These are phyloP conservation scores for Acronicta aceris DNA, from an alignment of 2,888 invertebrate genomes.

Conservation along the genomic window DNA sequence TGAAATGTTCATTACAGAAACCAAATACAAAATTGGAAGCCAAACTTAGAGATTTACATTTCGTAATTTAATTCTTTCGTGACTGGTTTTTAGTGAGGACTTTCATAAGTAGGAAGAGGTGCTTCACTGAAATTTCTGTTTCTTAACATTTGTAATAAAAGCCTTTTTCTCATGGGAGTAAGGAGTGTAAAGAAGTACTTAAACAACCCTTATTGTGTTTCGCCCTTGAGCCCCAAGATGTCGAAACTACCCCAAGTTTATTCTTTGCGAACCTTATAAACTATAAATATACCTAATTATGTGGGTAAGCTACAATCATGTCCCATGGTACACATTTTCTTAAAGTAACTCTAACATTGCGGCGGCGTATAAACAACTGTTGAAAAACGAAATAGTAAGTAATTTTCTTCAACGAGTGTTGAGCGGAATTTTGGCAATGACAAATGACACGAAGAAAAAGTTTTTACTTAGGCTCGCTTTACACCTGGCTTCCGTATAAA, in stretches of 20 bases:
- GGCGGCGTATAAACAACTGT: too few species aligned
- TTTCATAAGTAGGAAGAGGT: background rate
- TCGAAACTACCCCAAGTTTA: background rate
- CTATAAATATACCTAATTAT: background rate
- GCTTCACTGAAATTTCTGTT: too few species aligned
- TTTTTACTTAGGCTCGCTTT: conserved; percentile 56
- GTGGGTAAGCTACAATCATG: background rate
- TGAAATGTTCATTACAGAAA: conserved; percentile 6
- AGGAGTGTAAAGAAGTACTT: background rate
- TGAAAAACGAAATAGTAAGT: conserved; percentile 29
- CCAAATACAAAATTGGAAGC: background rate
- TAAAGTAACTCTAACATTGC: conserved; percentile 18
- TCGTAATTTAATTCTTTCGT: background rate
- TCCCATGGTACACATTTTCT: conserved; percentile 2
- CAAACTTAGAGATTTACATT: background rate
- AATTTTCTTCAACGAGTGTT: conserved; percentile 56
- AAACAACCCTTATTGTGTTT: background rate
- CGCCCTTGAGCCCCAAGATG: background rate
- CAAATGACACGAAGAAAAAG: conserved; percentile 66
- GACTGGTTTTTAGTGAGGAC: background rate
- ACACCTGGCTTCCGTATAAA: conserved; percentile 51
- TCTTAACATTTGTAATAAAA: background rate
- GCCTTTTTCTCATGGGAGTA: background rate
- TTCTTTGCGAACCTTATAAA: background rate
- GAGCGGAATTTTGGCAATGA: conserved; percentile 69